phyloP scores from a whole-genome alignment of 2,888 invertebrate genomes.

The Drosophila parthenogenetica region DNA sequence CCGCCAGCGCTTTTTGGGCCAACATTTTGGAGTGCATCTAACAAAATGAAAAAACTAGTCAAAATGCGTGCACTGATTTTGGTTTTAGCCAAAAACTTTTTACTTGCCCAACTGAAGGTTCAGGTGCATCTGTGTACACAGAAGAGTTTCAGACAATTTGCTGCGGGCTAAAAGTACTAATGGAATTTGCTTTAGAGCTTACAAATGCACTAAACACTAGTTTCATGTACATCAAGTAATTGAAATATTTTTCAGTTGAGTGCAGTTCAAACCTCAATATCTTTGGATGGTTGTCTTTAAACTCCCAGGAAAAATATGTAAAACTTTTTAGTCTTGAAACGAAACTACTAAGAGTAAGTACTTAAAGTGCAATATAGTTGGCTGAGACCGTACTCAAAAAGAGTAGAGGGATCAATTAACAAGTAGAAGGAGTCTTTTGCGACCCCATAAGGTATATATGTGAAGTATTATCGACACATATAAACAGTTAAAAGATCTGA shows the following conservation, averaged over 20 bases:
- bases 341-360: too few species aligned
- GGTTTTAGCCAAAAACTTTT: slow-evolving; percentile 49
- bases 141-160: slow-evolving; percentile 3
- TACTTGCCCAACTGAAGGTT: slow-evolving; percentile 20
- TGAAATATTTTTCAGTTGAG: not conserved
- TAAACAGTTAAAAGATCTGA: too few species aligned
- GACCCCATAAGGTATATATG: too few species aligned
- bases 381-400: too few species aligned
- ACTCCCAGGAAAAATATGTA: too few species aligned
- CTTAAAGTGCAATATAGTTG: too few species aligned
- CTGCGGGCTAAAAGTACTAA: slow-evolving; percentile 39
- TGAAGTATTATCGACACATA: too few species aligned
- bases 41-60: slow-evolving; percentile 44
- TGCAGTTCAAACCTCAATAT: not conserved
- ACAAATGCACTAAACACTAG: slow-evolving; percentile 1
- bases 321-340: too few species aligned
- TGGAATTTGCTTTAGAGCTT: slow-evolving; percentile 21
- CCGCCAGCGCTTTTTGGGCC: slow-evolving; percentile 57
- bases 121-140: slow-evolving; percentile 6
- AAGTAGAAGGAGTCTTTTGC: too few species aligned
- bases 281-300: not conserved
- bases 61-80: slow-evolving; percentile 56
- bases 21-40: slow-evolving; percentile 31
- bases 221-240: not conserved
- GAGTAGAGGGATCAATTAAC: too few species aligned